Base-by-base conservation (phyloP, 2,113 vertebrate species). In the Tetrao urogallus region DNA sequence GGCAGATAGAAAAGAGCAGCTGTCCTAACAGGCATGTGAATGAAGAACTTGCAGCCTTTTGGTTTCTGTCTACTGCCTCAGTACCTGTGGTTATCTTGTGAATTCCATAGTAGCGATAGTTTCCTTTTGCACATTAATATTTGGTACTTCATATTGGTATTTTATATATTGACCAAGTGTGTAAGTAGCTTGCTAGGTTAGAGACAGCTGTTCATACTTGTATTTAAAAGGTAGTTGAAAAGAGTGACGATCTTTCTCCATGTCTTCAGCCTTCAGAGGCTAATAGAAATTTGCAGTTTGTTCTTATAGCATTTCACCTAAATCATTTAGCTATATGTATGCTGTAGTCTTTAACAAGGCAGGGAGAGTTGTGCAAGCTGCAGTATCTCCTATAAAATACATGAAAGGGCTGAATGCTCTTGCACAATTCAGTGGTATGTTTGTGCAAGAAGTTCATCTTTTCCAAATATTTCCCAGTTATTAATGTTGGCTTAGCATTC, bases 401-500 rank as follows among this genome's bases (percentile, higher is more conserved):
- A 6, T n/a, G 43, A 45, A 84, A 92, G 61, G 24, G 52, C 77
- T 89, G 63, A 70, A 27, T 3, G 15, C 38, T 89, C 71, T 69
- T 79, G 24, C 56, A 24, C 32, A 47, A 52, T 12, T 8, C 63
- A 71, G 30, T 73, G 50, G 32, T 71, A 40, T 58, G 21, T 42
- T 79, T 82, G 34, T 34, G 30, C 67, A 40, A 84, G 70, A 72
- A 75, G 47, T 80, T 88, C 4, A 61, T 85, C 86, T 36, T 83
- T 27, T 87, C 61, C 65, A 75, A 66, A 72, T 81, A 88, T 1
- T 90, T 5, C 1, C 30, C 60, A 48, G 18, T 72, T 86, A 79
- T 47, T 94, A 88, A 82, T 75, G 32, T 86, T 86, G 89, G 57
- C 63, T 38, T 91, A 78, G 50, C n/a, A 63, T 94, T 88, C 75